Evolutionary conservation across 2,888 invertebrate species (phyloP), one percentile per base, ranked within the genome.

Genomic region (Ctenicera cuprea): DNA sequence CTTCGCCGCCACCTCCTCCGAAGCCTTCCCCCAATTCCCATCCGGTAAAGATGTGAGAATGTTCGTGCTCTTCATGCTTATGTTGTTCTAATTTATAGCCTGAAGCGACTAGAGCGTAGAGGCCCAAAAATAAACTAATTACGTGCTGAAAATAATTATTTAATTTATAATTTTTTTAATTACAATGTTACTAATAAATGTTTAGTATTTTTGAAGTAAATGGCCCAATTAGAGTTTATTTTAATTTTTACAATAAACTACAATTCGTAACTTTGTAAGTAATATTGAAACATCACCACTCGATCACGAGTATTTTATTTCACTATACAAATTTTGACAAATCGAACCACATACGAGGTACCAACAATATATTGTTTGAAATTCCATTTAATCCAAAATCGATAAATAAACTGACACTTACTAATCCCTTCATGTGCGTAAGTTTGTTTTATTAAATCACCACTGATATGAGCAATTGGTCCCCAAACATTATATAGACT

Each of bases 401-500:
- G 33, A 5, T 33, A 33, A 33, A 33, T 33, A 33, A 33, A 22
- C 20, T 18, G 18, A 52, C 30, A 65, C 65, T 65, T 65, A 65
- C 65, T 65, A 65, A 50, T 37, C 9, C 78, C 65, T 37, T 65
- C 65, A 65, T 62, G 45, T 45, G 30, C 20, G 26, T 54, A 33
- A 11, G 16, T 66, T 68, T 26, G 41, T 59, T 8, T 38, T 3
- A n/a, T 65, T 33, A 43, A 59, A 59, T 20, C 59, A 54, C 68
- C 38, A 43, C 68, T 54, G 52, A 16, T 59, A 26, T 16, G n/a
- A 43, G 22, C 18, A 22, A 37, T 18, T 18, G 14, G 14, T 50
- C 41, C 48, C 66, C 38, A 20, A 33, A 69, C 65, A 65, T 77
- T 78, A 63, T 78, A 78, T 79, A 79, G 73, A 75, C 50, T 57